Base-by-base conservation (phyloP, 1,140 invertebrate species). In the Lepidurus packardi region DNA sequence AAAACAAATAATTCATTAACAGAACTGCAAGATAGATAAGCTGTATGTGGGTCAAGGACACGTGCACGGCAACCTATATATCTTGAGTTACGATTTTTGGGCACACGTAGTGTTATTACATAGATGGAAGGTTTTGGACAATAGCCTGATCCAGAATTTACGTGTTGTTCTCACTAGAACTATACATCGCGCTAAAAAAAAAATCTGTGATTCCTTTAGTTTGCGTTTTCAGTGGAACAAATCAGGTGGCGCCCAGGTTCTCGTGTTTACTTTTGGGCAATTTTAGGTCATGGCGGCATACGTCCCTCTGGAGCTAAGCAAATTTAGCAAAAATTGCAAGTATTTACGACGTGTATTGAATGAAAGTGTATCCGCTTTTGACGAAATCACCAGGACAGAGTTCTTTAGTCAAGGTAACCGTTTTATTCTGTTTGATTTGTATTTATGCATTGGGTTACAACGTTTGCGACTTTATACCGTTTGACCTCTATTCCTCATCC, bases 201-300 rank as follows among this genome's bases (percentile, higher is more conserved):
- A 3, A 34, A 34, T 34, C 34, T 34, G 21, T 65, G 7, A 65
- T 65, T 21, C 53, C n/a, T 65, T 65, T n/a, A 21, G 16, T 21
- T 65, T 21, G 10, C 53, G 53, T 65, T 65, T 65, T 65, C 53
- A 1, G 21, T 7, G 13, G 21, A 7, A 65, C 53, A 65, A 21
- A 9, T 21, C 8, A 65, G 53, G 53, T 65, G 53, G 53, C 53
- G 53, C 53, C 21, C 6, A 9, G 8, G 13, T 34, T 65, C 8
- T 8, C 6, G 45, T 65, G 53, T 65, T 65, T 65, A 65, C 53
- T 65, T 47, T 65, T 65, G 16, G 53, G 21, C 53, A 13, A 65
- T 13, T 65, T 65, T 65, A 65, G 53, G 53, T 65, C 53, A 65
- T 65, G 53, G 53, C 53, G 53, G 53, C 53, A 65, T 65, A 65